phyloP scores from a whole-genome alignment of 1,140 invertebrate species.

The Paraescarpia echinospica region DNA sequence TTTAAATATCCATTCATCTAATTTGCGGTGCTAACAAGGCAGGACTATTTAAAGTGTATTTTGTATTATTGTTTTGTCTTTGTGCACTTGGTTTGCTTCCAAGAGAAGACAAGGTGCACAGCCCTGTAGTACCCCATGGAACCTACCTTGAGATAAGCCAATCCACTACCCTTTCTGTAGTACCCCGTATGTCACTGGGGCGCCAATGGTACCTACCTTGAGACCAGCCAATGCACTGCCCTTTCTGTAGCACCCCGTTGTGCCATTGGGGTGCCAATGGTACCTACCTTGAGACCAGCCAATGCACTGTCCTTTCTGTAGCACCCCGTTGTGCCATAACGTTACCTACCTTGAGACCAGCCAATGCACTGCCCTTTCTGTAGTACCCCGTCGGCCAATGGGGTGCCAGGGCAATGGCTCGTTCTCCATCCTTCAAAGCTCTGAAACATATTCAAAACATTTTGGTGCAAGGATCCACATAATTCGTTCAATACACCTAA shows the following conservation, averaged over 20 bases:
- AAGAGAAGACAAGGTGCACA: too few species aligned
- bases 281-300: conserved; percentile 60
- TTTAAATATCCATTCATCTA: too few species aligned
- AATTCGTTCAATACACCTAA: too few species aligned
- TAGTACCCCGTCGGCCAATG: conserved; percentile 63
- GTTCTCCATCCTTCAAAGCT: conserved; percentile 63
- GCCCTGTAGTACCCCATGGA: too few species aligned
- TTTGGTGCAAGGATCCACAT: too few species aligned
- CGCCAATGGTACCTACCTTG: conserved; percentile 58
- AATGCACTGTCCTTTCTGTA: conserved; percentile 63
- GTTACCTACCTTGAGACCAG: conserved; percentile 60
- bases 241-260: conserved; percentile 63
- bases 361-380: conserved; percentile 62
- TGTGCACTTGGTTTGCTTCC: too few species aligned
- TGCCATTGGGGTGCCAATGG: conserved; percentile 59
- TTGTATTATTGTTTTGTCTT: too few species aligned
- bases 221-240: conserved; percentile 61
- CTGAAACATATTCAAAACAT: conserved; percentile 40
- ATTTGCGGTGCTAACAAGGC: too few species aligned
- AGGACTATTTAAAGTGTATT: too few species aligned
- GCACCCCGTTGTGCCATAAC: conserved; percentile 63
- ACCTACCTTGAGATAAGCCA: conserved; percentile 61
- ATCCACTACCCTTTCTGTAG: conserved; percentile 62
- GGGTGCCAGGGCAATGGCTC: conserved; percentile 59
- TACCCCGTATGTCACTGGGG: conserved; percentile 63